phyloP scores from a whole-genome alignment of 2,113 vertebrate genomes.

The Acinonyx jubatus region DNA sequence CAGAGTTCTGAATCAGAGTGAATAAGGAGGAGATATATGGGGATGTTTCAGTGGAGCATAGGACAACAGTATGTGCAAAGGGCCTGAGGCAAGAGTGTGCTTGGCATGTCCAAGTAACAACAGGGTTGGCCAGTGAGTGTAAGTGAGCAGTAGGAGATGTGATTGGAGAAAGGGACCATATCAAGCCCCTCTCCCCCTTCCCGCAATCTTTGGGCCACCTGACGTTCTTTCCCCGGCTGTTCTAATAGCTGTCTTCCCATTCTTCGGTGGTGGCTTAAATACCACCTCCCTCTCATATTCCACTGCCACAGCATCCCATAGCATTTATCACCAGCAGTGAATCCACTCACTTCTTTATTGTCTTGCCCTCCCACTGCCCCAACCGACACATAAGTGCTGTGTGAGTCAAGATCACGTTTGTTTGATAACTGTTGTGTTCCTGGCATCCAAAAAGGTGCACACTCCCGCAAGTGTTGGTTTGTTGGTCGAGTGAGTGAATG shows the following conservation, averaged over 20 bases:
- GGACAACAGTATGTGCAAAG: not conserved
- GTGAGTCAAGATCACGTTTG: fast-evolving
- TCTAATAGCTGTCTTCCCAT: not conserved
- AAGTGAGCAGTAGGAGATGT: not conserved
- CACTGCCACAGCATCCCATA: not conserved
- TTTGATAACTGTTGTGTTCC: fast-evolving
- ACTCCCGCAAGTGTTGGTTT: not conserved
- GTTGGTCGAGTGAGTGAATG: not conserved
- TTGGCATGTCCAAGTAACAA: too few species aligned
- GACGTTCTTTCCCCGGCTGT: too few species aligned
- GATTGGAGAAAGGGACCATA: not conserved
- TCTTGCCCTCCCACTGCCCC: not conserved
- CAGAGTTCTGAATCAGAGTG: not conserved
- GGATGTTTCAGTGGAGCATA: not conserved
- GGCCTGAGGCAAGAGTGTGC: not conserved
- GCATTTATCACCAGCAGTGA: not conserved
- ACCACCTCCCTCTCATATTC: not conserved
- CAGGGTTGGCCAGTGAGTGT: not conserved
- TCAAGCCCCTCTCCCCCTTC: not conserved
- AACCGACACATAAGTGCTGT: fast-evolving
- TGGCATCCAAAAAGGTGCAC: fast-evolving
- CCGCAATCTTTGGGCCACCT: not conserved
- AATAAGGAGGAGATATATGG: not conserved
- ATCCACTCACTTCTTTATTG: not conserved
- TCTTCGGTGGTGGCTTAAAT: not conserved